Evolutionary conservation across 2,888 invertebrate genomes (phyloP).

Genomic region (Rhimphoctona megacephalus): DNA sequence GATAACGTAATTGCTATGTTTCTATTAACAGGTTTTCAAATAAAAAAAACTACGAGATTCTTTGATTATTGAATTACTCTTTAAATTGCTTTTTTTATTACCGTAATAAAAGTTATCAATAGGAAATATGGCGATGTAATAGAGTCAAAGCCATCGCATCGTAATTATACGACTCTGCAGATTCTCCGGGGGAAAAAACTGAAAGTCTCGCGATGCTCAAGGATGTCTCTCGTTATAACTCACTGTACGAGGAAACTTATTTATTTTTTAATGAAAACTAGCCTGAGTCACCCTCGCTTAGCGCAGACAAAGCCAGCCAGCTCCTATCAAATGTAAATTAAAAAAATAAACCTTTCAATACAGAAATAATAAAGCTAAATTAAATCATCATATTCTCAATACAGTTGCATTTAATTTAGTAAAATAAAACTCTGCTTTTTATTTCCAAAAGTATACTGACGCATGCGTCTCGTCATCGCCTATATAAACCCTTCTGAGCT

Average conservation of each 20-base stretch:
- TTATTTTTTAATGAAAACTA: not conserved
- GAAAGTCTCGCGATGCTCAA: not conserved
- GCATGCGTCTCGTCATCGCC: too few species aligned
- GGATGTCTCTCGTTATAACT: not conserved
- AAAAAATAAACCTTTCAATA: too few species aligned
- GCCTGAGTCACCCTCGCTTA: too few species aligned
- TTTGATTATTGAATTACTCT: not conserved
- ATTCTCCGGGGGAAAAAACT: not conserved
- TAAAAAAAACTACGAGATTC: not conserved
- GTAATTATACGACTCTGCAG: not conserved
- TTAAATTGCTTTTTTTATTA: not conserved
- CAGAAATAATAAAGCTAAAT: too few species aligned
- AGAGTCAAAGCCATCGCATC: too few species aligned
- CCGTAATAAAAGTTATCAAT: not conserved
- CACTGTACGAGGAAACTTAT: not conserved
- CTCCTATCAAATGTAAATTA: too few species aligned
- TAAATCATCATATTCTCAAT: too few species aligned
- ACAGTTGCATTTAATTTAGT: too few species aligned
- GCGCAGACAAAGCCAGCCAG: too few species aligned
- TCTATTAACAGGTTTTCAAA: not conserved
- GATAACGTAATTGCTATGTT: not conserved
- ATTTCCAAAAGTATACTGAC: too few species aligned
- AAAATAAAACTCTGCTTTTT: too few species aligned
- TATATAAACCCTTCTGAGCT: too few species aligned
- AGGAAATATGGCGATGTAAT: not conserved